These are phyloP conservation scores for Riptortus pedestris DNA, from an alignment of 1,140 invertebrate genomes.

Conservation along the genomic window DNA sequence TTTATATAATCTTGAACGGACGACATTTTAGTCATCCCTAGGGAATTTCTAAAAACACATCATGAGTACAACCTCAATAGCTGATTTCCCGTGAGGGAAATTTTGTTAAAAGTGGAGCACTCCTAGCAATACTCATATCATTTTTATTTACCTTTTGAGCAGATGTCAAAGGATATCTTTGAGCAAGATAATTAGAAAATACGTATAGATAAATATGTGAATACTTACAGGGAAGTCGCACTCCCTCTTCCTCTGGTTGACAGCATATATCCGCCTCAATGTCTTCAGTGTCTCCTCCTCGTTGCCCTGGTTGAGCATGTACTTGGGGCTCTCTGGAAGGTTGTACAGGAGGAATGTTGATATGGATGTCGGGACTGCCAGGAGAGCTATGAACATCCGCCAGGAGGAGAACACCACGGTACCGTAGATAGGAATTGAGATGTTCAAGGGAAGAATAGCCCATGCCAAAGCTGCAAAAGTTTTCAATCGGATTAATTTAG, in stretches of 20 bases:
- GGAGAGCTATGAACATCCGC: background rate
- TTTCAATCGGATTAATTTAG: too few species aligned
- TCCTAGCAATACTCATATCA: too few species aligned
- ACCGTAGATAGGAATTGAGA: background rate
- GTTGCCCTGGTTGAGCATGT: background rate
- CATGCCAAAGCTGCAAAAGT: background rate
- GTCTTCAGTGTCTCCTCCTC: background rate
- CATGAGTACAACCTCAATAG: too few species aligned
- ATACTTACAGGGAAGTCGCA: background rate
- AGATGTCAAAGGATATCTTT: too few species aligned
- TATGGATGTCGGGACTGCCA: background rate
- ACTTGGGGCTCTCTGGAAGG: background rate
- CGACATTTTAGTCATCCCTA: too few species aligned
- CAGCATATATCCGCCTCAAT: background rate
- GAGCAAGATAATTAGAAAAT: too few species aligned
- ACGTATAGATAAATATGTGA: too few species aligned
- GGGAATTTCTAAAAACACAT: too few species aligned
- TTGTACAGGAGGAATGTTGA: background rate
- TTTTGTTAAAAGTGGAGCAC: too few species aligned
- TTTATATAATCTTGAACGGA: too few species aligned
- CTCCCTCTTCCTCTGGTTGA: background rate
- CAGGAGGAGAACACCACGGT: background rate
- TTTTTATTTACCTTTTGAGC: too few species aligned
- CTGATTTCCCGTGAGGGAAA: too few species aligned
- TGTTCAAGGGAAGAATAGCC: background rate